Base-by-base conservation (phyloP, 2,113 vertebrate genomes). In the Muntiacus muntjak region DNA sequence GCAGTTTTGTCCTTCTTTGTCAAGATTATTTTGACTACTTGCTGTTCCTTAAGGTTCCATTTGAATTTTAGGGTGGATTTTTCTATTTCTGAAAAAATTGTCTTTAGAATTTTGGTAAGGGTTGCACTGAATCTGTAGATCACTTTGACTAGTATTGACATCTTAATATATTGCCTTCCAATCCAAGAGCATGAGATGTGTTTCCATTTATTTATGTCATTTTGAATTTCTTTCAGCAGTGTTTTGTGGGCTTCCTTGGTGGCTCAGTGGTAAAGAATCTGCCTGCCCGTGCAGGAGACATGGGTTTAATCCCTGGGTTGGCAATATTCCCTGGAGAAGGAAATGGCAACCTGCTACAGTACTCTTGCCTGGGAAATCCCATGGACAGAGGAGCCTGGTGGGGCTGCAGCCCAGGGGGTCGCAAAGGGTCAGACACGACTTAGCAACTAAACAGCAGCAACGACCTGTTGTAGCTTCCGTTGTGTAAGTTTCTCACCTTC, bases 401-500 rank as follows among this genome's bases (percentile, higher is more conserved):
- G 33, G 64, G 64, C 64, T 19, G 33, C 8, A 19, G 33, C 5
- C 33, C 33, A 67, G 0, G 1, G 62, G 16, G 62, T 19, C 2
- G 6, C 62, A 67, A 30, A 33, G 33, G n/a, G 62, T n/a, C 64
- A 21, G 33, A 11, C 64, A 67, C 33, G 1, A 19, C 33, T 67
- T 17, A 67, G 62, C 3, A 4, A 4, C 16, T 19, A 1, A n/a
- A n/a, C 62, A 5, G 3, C 60, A 62, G 1, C 33, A 1, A 19
- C 16, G 1, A 19, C 15, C 7, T n/a, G 33, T n/a, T 36, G 11
- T 25, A 10, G 47, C 50, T 21, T 23, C 64, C 11, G 25, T 5
- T 7, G 2, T 64, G 5, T 40, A 23, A 33, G 47, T 11, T 8
- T 64, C 16, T 43, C 58, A 25, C 13, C 47, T 23, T 21, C 5